phyloP scores from a whole-genome alignment of 35 echinoderm and acorn worm genomes.

The Heliocidaris erythrogramma region DNA sequence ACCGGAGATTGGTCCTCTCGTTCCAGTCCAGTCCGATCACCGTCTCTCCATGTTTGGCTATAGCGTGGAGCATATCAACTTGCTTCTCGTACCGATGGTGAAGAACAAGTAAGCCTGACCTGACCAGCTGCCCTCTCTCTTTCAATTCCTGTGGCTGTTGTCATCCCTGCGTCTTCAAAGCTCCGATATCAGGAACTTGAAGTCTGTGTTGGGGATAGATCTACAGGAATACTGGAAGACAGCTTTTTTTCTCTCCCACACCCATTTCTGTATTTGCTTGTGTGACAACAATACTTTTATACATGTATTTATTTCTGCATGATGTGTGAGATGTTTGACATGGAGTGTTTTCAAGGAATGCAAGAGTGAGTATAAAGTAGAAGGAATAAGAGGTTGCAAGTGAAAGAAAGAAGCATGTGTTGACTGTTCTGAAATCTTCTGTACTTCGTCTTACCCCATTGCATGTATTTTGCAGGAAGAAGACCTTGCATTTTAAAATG shows the following conservation, averaged over 20 bases:
- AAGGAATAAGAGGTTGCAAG: not conserved
- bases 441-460: not conserved
- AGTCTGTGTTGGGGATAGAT: not conserved
- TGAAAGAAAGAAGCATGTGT: not conserved
- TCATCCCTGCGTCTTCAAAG: not conserved
- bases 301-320: not conserved
- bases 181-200: not conserved
- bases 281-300: not conserved
- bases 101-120: constrained; percentile 82
- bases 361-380: not conserved
- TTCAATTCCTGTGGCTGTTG: not conserved
- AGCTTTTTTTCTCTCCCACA: not conserved
- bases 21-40: constrained; percentile 63
- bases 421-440: not conserved
- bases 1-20: not conserved
- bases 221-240: not conserved
- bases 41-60: constrained; percentile 97
- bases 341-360: not conserved
- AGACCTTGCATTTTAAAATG: not conserved
- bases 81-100: constrained; percentile 78
- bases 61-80: constrained; percentile 89
- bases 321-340: not conserved
- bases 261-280: not conserved
- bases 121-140: not conserved
- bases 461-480: not conserved